Conservation (phyloP, 2,888 invertebrate genomes). For the Lithodes maja region DNA sequence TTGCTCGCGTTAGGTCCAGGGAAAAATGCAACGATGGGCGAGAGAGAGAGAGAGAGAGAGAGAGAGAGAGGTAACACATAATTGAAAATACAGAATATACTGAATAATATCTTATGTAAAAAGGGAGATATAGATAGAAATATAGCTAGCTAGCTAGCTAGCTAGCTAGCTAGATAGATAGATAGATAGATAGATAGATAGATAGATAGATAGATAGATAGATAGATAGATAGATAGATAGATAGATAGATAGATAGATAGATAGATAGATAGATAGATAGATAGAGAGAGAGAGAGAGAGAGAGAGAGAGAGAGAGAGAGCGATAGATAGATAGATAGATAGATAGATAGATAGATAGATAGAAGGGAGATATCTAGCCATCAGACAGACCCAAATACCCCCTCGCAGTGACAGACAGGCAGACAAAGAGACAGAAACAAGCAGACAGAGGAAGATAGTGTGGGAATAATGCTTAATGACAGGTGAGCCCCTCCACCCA, state of each 20-base stretch:
- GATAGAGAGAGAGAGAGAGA: neutral
- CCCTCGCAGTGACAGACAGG: neutral
- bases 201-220: too few relatives aligned
- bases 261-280: neutral
- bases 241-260: too few relatives aligned
- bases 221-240: too few relatives aligned
- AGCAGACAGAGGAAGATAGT: neutral
- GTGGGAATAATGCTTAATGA: slow-evolving; percentile 34
- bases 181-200: neutral
- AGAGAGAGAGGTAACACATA: neutral
- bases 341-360: too few relatives aligned
- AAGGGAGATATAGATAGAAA: too few relatives aligned
- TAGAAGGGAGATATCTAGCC: too few relatives aligned
- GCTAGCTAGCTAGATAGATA: too few relatives aligned
- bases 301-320: too few relatives aligned
- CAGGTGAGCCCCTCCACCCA: slow-evolving; percentile 8
- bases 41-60: neutral
- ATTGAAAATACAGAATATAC: neutral
- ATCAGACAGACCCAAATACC: too few relatives aligned
- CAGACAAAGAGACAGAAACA: neutral
- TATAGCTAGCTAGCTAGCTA: too few relatives aligned
- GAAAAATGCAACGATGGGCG: slow-evolving; percentile 2
- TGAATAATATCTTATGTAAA: too few relatives aligned
- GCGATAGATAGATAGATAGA: neutral
- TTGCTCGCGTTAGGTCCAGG: neutral